Percentiles rank a stretch among this genome's conserved stretches.
These are phyloP conservation scores for Chalcosyrphus nemorum DNA, from an alignment of 2,888 invertebrate genomes.

Conservation along the genomic window DNA sequence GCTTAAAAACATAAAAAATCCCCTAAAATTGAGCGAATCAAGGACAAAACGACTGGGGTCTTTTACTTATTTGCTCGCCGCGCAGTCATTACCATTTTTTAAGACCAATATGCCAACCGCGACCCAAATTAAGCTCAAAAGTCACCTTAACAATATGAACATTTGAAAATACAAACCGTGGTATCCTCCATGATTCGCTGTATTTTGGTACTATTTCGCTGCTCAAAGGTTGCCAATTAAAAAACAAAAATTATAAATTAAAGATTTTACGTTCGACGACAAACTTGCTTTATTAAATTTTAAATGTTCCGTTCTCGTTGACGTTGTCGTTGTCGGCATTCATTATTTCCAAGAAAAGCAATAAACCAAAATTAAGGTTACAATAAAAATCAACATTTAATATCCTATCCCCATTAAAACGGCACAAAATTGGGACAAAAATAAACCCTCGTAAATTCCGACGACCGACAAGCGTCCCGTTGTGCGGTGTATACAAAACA, in stretches of 20 bases:
- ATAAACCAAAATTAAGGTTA: conserved; percentile 52
- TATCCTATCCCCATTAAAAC: conserved; percentile 27
- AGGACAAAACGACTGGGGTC: too few species aligned
- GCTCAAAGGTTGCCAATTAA: background rate
- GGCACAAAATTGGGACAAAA: conserved; percentile 47
- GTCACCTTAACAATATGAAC: background rate
- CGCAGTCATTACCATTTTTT: too few species aligned
- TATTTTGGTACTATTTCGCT: too few species aligned
- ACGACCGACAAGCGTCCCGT: conserved; percentile 13
- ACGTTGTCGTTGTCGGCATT: conserved; percentile 9
- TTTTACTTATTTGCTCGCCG: too few species aligned
- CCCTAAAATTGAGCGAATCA: too few species aligned
- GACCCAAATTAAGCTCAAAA: too few species aligned
- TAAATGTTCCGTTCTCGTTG: too few species aligned
- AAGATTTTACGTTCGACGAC: background rate
- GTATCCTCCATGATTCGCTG: background rate
- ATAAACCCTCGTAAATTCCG: conserved; percentile 45
- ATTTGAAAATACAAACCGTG: background rate
- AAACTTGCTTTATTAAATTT: conserved; percentile 28
- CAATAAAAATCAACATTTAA: conserved; percentile 58
- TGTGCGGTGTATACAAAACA: conserved; percentile 58
- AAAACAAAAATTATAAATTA: conserved; percentile 1
- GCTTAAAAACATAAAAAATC: too few species aligned
- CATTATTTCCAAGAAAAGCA: conserved; percentile 35
- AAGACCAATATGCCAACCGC: too few species aligned